Evolutionary conservation across 2,888 invertebrate species (phyloP).

Genomic region (Eupithecia dodoneata): DNA sequence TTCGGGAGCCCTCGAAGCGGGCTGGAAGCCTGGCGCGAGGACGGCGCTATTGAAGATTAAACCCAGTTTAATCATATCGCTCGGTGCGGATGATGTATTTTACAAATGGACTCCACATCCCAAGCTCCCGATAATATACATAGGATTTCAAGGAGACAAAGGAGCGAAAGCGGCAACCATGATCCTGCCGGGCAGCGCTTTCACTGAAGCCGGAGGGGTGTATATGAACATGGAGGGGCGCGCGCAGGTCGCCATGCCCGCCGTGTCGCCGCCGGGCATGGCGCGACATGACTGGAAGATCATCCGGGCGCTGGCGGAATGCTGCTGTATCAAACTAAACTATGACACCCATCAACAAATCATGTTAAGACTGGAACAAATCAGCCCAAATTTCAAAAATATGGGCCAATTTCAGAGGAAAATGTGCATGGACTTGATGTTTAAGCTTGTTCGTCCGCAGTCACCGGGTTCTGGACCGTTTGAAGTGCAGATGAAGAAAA

Average conservation of each 20-base stretch:
- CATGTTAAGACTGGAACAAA: slow-evolving; percentile 60
- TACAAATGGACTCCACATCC: slow-evolving; percentile 90
- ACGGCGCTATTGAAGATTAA: slow-evolving; percentile 82
- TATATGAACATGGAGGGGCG: slow-evolving; percentile 99
- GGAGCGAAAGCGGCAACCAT: slow-evolving; percentile 96
- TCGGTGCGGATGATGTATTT: slow-evolving; percentile 96
- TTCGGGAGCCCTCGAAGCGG: slow-evolving; percentile 97
- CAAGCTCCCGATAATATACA: slow-evolving; percentile 92
- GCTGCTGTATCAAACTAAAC: slow-evolving; percentile 50
- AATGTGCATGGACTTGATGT: slow-evolving; percentile 54
- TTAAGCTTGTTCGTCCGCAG: slow-evolving; percentile 39
- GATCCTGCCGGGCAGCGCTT: slow-evolving; percentile 97
- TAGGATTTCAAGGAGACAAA: slow-evolving; percentile 97
- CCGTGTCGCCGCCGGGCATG: slow-evolving; percentile 95
- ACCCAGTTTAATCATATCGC: slow-evolving; percentile 92
- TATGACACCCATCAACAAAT: not conserved
- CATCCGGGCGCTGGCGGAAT: slow-evolving; percentile 82
- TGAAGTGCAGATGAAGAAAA: slow-evolving; percentile 60
- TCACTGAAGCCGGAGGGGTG: slow-evolving; percentile 97
- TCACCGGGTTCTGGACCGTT: slow-evolving; percentile 35
- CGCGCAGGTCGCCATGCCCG: slow-evolving; percentile 93
- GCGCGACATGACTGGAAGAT: slow-evolving; percentile 99
- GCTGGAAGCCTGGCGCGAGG: slow-evolving; percentile 91
- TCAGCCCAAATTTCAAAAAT: slow-evolving; percentile 69
- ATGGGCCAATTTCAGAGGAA: slow-evolving; percentile 63